phyloP scores from a whole-genome alignment of 2,888 invertebrate species.

The Mythimna loreyi region DNA sequence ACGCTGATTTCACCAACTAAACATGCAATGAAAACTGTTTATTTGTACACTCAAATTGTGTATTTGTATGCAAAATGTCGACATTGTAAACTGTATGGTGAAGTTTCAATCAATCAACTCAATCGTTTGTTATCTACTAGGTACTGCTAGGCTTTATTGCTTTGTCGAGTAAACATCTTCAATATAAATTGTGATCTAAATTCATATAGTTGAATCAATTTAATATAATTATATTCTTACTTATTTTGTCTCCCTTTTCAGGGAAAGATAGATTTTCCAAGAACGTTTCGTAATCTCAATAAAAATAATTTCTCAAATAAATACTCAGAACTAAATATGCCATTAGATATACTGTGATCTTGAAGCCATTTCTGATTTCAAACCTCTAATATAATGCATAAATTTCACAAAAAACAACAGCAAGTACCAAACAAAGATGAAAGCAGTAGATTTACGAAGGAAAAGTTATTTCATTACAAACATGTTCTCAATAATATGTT shows the following conservation, averaged over 20 bases:
- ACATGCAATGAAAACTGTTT: constrained; percentile 66
- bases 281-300: neutral
- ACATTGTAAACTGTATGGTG: constrained; percentile 12
- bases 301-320: neutral
- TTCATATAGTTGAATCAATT: neutral
- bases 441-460: constrained; percentile 13
- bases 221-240: too few species aligned
- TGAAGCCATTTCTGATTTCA: neutral
- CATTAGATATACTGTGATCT: too few species aligned
- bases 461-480: constrained; percentile 42
- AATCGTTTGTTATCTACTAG: neutral
- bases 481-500: constrained; percentile 56
- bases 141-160: constrained; percentile 7
- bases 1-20: constrained; percentile 72
- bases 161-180: neutral
- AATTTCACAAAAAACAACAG: neutral
- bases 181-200: constrained; percentile 17
- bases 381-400: neutral
- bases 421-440: constrained; percentile 16
- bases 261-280: neutral
- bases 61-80: constrained; percentile 52
- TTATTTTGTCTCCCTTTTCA: neutral
- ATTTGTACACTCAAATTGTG: constrained; percentile 59
- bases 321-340: too few species aligned
- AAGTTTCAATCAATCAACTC: constrained; percentile 43